Evolutionary conservation across 2,888 invertebrate genomes (phyloP), one percentile per base, ranked within the genome.

Genomic region (Abscondita cerata): DNA sequence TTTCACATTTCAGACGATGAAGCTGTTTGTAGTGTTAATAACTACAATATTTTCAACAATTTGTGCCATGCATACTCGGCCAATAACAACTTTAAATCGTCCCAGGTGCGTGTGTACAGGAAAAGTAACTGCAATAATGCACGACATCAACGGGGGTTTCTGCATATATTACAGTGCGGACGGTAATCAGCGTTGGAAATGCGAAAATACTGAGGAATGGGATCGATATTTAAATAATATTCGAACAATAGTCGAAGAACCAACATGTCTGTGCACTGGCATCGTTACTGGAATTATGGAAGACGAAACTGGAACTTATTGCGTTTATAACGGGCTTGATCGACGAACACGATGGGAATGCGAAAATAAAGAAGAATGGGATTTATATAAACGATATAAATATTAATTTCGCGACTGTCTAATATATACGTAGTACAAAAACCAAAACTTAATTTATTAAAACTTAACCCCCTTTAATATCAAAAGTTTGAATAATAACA

Each of bases 311-410:
- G 59, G 53, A 34, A 53, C 50, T 11, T 54, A 54, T 33, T 59
- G 59, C 25, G 48, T 50, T 31, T 44, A 54, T 44, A 20, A 16
- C n/a, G 53, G 44, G 5, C 31, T 36, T 0, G 41, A 33, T 8
- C 13, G 19, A 12, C 47, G 33, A 11, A 47, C 33, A 12, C 31
- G 53, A n/a, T 59, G 59, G 59, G 47, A 48, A 19, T 59, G 59
- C 20, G 59, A 59, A 41, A 59, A 59, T 50, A 53, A 12, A 33
- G 54, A 59, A 9, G 59, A 59, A 18, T 59, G 59, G 59, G 50
- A 59, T 15, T n/a, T 50, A 15, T 59, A 59, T 38, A 52, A 38
- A 20, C 12, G 19, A 40, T 15, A 51, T 34, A 15, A 31, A 51
- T 36, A 33, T 33, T 36, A 18, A 34, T 50, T 18, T 18, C 34